A percentile compares a stretch with the other conserved stretches of the same genome.
phyloP scores from a whole-genome alignment of 2,888 invertebrate species.

The Hartigia nigra region DNA sequence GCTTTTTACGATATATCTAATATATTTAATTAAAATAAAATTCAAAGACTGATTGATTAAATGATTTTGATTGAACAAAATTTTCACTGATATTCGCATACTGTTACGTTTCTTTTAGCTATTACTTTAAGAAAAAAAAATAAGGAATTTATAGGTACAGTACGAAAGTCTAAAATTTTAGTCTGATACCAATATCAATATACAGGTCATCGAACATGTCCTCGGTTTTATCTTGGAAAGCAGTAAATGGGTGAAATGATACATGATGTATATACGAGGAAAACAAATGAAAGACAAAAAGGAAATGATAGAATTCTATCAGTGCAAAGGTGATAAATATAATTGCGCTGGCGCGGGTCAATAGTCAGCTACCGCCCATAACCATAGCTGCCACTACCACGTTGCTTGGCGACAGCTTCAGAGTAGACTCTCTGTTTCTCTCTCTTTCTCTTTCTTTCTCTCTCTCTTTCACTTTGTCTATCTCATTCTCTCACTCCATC shows the following conservation, averaged over 20 bases:
- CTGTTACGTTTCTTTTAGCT: too few species aligned
- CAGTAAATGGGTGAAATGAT: neutral
- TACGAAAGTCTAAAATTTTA: neutral
- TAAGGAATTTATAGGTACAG: neutral
- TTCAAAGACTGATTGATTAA: neutral
- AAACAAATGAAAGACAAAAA: neutral
- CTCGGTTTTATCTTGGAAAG: neutral
- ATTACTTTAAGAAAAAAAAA: neutral
- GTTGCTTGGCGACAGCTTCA: constrained; percentile 51
- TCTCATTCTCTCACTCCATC: too few species aligned
- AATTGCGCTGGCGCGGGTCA: constrained; percentile 63
- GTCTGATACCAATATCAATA: neutral
- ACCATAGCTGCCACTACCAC: constrained; percentile 19
- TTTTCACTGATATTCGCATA: neutral
- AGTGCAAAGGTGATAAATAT: constrained; percentile 43
- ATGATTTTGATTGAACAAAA: neutral
- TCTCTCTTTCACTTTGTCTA: neutral
- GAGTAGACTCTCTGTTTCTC: constrained; percentile 10
- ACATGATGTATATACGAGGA: neutral
- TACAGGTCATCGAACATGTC: neutral
- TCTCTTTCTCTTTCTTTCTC: constrained; percentile 21
- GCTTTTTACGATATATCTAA: neutral
- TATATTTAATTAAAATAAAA: neutral
- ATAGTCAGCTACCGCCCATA: constrained; percentile 46
- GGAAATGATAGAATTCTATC: neutral